Evolutionary conservation across 1,140 invertebrate genomes (phyloP).

Genomic region (Scaptodrosophila lebanonensis): DNA sequence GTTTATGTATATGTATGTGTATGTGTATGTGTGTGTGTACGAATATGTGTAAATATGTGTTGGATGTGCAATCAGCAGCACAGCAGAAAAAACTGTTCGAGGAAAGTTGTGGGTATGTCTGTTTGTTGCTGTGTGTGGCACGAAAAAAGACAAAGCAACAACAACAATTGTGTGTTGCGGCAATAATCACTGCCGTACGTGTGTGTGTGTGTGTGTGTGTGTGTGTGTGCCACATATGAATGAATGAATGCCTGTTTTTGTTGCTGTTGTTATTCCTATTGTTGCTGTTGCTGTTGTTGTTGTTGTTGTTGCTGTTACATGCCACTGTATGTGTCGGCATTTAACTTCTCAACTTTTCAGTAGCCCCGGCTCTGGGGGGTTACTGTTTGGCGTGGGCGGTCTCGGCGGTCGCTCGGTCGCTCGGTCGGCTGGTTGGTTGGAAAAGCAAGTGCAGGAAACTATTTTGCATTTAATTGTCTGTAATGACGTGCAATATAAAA

Average conservation of each 20-base stretch:
- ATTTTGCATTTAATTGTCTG: slow-evolving; percentile 78
- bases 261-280: slow-evolving; percentile 10
- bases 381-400: slow-evolving; percentile 53
- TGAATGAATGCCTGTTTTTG: slow-evolving; percentile 53
- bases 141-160: slow-evolving; percentile 28
- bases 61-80: slow-evolving; percentile 63
- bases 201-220: slow-evolving; percentile 30
- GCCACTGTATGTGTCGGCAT: slow-evolving; percentile 65
- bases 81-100: slow-evolving; percentile 32
- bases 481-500: slow-evolving; percentile 77
- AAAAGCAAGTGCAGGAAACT: slow-evolving; percentile 75
- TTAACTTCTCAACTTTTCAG: slow-evolving; percentile 70
- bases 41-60: slow-evolving; percentile 21
- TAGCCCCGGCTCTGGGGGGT: slow-evolving; percentile 29
- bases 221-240: slow-evolving; percentile 61
- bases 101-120: too few species aligned
- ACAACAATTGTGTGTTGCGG: slow-evolving; percentile 67
- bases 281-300: slow-evolving; percentile 48
- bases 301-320: slow-evolving; percentile 28
- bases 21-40: slow-evolving; percentile 1
- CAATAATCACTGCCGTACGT: slow-evolving; percentile 57
- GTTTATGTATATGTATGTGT: slow-evolving; percentile 20
- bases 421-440: slow-evolving; percentile 37
- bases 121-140: too few species aligned
- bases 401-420: not conserved